Evolutionary conservation across 2,888 invertebrate genomes (phyloP).

Genomic region (Polydrusus pterygomalis): DNA sequence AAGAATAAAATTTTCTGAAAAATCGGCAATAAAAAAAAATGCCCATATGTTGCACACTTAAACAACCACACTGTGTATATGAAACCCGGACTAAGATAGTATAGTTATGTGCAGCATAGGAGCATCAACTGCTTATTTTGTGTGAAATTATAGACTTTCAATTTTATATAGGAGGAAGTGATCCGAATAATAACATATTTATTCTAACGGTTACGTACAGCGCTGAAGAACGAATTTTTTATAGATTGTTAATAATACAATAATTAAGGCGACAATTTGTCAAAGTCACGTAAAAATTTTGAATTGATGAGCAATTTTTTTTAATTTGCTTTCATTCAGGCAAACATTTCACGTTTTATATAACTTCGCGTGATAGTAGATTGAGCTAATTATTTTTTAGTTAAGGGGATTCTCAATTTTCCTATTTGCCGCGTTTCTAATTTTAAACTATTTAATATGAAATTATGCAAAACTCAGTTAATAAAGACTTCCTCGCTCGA

Average conservation of each 20-base stretch:
- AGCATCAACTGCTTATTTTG: neutral
- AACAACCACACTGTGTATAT: neutral
- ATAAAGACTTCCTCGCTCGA: too few species aligned
- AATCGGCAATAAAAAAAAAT: too few species aligned
- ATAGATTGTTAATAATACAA: neutral
- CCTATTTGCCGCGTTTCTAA: too few species aligned
- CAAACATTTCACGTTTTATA: too few species aligned
- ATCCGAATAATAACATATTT: neutral
- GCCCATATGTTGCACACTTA: too few species aligned
- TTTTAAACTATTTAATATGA: too few species aligned
- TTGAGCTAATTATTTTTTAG: too few species aligned
- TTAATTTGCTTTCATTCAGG: too few species aligned
- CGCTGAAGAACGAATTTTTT: neutral
- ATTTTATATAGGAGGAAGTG: conserved; percentile 2
- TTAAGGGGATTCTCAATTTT: too few species aligned
- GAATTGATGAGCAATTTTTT: neutral
- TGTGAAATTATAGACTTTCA: conserved; percentile 9
- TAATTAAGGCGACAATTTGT: conserved; percentile 1
- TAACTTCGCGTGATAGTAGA: too few species aligned
- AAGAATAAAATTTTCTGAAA: conserved; percentile 6
- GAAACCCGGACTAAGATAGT: neutral
- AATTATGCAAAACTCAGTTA: too few species aligned
- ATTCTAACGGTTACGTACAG: neutral
- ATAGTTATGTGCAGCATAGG: neutral
- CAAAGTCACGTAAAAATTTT: conserved; percentile 1